These are phyloP conservation scores for Trissolcus basalis DNA, from an alignment of 1,140 invertebrate species.

Conservation along the genomic window DNA sequence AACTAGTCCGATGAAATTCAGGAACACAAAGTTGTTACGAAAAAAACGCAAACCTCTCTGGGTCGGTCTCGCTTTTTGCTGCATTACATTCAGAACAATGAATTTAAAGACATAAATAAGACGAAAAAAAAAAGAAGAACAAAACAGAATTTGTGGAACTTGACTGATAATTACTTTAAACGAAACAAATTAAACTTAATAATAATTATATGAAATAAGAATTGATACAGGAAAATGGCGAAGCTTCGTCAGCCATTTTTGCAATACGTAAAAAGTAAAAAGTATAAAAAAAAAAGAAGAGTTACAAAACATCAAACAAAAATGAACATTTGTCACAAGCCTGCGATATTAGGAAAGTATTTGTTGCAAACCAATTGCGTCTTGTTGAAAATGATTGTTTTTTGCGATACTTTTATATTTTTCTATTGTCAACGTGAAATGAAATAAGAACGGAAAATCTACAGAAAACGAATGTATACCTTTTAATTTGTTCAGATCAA, in stretches of 20 bases:
- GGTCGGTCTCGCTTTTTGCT: conserved; percentile 38
- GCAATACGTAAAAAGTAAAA: no score
- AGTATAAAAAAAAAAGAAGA: no score
- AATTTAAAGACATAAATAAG: conserved; percentile 31
- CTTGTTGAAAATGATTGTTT: not conserved
- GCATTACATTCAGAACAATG: conserved; percentile 40
- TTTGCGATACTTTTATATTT: not conserved
- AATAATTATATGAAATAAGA: conserved; percentile 38
- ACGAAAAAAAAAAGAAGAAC: conserved; percentile 16
- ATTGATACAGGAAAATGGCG: conserved; percentile 50
- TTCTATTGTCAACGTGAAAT: not conserved
- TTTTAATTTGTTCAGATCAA: no score
- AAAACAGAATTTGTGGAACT: conserved; percentile 37
- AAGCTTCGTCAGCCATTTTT: conserved; percentile 12
- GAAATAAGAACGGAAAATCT: not conserved
- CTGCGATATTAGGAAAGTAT: conserved; percentile 9
- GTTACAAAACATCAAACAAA: not conserved
- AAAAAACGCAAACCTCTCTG: conserved; percentile 21
- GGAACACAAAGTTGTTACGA: conserved; percentile 10
- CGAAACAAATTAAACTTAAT: conserved; percentile 47
- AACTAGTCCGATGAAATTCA: conserved; percentile 1
- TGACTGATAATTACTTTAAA: conserved; percentile 57
- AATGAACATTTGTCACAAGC: not conserved
- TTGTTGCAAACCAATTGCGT: not conserved
- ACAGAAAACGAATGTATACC: no score